Base-by-base conservation (phyloP, 2,888 invertebrate genomes). In the Dicranocentrus wangi region DNA sequence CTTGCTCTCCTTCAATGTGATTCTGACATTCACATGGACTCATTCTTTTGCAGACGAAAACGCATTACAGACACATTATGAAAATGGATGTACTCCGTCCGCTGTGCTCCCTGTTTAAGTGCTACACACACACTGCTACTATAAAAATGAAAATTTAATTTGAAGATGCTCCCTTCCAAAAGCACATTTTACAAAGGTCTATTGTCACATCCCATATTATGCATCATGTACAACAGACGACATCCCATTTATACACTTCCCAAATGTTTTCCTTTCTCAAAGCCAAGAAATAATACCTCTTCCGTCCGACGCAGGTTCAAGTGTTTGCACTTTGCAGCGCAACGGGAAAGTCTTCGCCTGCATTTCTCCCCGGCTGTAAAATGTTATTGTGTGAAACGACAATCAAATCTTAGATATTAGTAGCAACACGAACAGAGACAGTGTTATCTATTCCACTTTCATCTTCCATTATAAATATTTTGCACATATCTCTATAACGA, bases 1-100 rank as follows among this genome's bases (percentile, higher is more conserved):
- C 65, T 75, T 65, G 73, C 55, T 75, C 73, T 19, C 73, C 55
- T 75, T 75, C 55, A 66, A 39, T 27, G 47, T 39, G 25, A 27
- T 58, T 58, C 69, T 58, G 10, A 43, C 63, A 65, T 43, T 39
- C 23, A 39, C 28, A 17, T 42, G 21, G 17, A 39, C 13, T 19
- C 15, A 5, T 1, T 13, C n/a, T 55, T 19, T 55, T 55, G n/a
- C 7, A 10, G 1, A 23, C 1, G 21, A 21, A 19, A 19, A 7
- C 13, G 13, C 17, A 60, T 0, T 28, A 27, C 60, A 19, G 19
- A 15, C 19, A n/a, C 25, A 25, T 42, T n/a, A 28, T 1, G 42
- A 51, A 15, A 21, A 15, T 15, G 15, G n/a, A 13, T 25, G 19
- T 17, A 1, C 19, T 15, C 1, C 60, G 19, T 60, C 23, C 13